Evolutionary conservation across 2,888 invertebrate species (phyloP).

Genomic region (Pammene fasciana): DNA sequence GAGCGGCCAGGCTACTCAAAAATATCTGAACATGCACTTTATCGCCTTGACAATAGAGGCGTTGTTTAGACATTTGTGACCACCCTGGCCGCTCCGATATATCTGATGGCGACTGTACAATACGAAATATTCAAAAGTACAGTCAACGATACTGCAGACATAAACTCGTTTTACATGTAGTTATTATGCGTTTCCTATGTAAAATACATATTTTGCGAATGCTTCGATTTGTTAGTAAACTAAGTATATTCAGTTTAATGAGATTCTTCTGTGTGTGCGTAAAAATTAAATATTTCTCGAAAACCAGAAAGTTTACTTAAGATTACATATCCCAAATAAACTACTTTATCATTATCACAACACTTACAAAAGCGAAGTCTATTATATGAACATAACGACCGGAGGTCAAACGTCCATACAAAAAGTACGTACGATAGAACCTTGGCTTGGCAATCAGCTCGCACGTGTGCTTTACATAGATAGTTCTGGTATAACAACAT

Average conservation of each 20-base stretch:
- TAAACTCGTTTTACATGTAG: conserved; percentile 10
- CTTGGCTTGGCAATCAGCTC: background rate
- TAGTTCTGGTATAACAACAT: conserved; percentile 68
- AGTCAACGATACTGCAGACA: background rate
- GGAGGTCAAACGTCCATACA: conserved; percentile 12
- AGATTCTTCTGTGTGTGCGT: conserved; percentile 37
- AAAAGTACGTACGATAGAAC: conserved; percentile 21
- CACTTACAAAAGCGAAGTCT: conserved; percentile 63
- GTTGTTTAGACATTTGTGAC: no score
- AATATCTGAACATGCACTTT: no score
- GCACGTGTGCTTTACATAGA: conserved; percentile 37
- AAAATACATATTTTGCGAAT: background rate
- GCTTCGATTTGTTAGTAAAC: conserved; percentile 4
- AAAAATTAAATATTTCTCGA: conserved; percentile 19
- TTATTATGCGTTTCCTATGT: conserved; percentile 20
- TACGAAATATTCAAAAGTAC: conserved; percentile 19
- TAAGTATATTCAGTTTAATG: conserved; percentile 27
- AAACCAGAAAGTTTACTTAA: conserved; percentile 21
- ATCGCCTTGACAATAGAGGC: no score
- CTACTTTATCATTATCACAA: conserved; percentile 64
- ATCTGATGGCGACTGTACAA: no score
- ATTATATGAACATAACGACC: conserved; percentile 46
- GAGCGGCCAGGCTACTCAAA: no score
- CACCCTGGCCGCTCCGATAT: no score
- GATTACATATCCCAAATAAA: conserved; percentile 36